Evolutionary conservation across 2,113 vertebrate species (phyloP).

Genomic region (Rattus norvegicus): GRCr8 NC_086024.1:37767001-37767500

Average conservation of each 20-base stretch:
- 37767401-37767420: background rate
- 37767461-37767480: background rate
- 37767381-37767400: background rate
- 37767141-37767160: background rate
- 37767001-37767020: background rate
- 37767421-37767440: background rate
- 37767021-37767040: background rate
- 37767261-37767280: background rate
- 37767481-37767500: background rate
- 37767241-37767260: background rate
- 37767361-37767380: background rate
- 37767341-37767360: background rate
- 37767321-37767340: background rate
- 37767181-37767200: background rate
- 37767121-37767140: background rate
- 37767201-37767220: background rate
- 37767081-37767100: background rate
- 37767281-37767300: background rate
- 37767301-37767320: background rate
- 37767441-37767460: background rate
- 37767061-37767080: background rate
- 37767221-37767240: background rate
- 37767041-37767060: background rate
- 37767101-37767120: background rate
- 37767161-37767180: background rate